Percentiles rank a stretch among this genome's conserved stretches.
Evolutionary conservation across 53 echinoderm and acorn worm genomes (phyloP).

Genomic region (Hippasteria phrygiana): DNA sequence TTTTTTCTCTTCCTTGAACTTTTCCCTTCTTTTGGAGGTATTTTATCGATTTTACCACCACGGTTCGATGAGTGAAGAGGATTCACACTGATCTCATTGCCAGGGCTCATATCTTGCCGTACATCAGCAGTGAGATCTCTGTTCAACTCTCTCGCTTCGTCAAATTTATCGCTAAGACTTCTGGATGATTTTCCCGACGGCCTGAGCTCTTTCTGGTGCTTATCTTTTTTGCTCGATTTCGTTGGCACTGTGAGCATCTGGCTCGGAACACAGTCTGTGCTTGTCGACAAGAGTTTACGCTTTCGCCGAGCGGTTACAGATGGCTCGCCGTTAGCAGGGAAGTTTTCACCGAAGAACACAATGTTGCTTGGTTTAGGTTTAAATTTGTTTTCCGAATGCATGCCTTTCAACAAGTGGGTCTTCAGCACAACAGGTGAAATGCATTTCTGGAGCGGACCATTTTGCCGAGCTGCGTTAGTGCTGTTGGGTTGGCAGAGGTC

Average conservation of each 20-base stretch:
- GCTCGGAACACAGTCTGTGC: neutral
- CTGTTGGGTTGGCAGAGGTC: neutral
- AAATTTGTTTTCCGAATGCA: neutral
- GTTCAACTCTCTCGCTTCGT: neutral
- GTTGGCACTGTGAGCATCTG: slow-evolving; percentile 21
- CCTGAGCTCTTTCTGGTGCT: neutral
- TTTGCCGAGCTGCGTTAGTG: neutral
- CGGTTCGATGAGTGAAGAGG: neutral
- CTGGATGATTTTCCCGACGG: slow-evolving; percentile 12
- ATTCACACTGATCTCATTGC: neutral
- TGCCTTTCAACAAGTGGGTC: neutral
- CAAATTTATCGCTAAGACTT: slow-evolving; percentile 29
- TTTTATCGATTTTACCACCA: neutral
- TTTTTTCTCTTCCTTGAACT: slow-evolving; percentile 43
- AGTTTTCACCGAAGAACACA: neutral
- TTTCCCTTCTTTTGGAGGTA: slow-evolving; percentile 5
- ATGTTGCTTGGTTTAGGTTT: neutral
- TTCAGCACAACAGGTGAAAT: neutral
- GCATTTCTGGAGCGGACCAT: neutral
- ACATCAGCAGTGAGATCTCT: too few species aligned
- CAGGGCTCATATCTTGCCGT: neutral
- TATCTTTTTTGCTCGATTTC: slow-evolving; percentile 39
- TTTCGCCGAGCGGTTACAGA: neutral
- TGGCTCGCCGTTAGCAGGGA: neutral
- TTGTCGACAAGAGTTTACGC: slow-evolving; percentile 45